Base-by-base conservation (phyloP, 2,797 vertebrate species). In the Phalanger gymnotis region DNA sequence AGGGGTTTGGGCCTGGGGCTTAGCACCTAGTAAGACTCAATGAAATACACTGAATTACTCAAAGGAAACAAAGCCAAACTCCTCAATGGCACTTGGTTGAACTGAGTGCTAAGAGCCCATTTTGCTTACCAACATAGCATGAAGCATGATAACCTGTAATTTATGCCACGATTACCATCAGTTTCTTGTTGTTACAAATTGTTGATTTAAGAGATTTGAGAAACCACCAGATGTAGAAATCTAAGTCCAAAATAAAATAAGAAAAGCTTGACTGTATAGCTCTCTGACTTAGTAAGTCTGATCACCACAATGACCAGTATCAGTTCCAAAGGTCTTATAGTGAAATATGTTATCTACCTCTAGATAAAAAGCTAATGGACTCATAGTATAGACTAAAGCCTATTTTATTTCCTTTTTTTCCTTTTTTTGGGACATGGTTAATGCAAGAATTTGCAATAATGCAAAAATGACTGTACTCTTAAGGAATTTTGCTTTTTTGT, bases 221-320 rank as follows among this genome's bases (percentile, higher is more conserved):
- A 58, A 95, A 97, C 40, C 22, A 52, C 0, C 92, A 53, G 54
- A 53, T 6, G 19, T 12, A 91, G 73, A 92, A 94, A 92, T 96
- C 90, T 94, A 92, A 93, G 92, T 96, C 89, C 94, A 16, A 53
- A 97, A 96, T 95, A n/a, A 91, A 57, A 27, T 90, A 93, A 96
- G 0, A 94, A 27, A 91, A 90, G 19, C 5, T 19, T 0, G 1
- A 96, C 54, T 91, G 52, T 91, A 28, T 0, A 16, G 25, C 81
- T 97, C 97, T 92, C 34, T 56, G 89, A 19, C 12, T 0, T 1
- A 96, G 95, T 96, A 54, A 87, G 14, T 47, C 19, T 47, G 22
- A 47, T 81, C 22, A 81, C 73, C 40, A 81, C 40, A 47, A 40
- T 73, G n/a, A 2, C 40, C 22, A 81, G 47, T 47, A 5, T 9